These are phyloP conservation scores for Neotoma lepida DNA, from an alignment of 2,113 vertebrate species.

Conservation along the genomic window DNA sequence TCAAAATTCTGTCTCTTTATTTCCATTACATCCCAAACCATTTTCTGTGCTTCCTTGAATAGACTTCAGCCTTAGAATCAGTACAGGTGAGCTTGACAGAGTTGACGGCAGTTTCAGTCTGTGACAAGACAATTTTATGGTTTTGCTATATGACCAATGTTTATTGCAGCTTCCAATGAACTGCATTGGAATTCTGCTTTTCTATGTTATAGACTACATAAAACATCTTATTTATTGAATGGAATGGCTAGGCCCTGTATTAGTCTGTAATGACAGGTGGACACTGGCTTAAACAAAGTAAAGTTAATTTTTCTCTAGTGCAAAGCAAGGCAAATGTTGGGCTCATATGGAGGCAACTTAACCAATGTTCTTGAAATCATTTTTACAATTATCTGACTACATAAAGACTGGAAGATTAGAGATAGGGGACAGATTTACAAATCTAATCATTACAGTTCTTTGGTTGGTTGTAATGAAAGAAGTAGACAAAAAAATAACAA, in stretches of 20 bases:
- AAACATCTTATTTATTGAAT: background rate
- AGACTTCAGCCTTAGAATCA: background rate
- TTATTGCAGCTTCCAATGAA: background rate
- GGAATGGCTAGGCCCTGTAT: background rate
- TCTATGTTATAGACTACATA: background rate
- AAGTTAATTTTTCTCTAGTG: background rate
- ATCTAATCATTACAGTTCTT: background rate
- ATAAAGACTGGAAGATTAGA: background rate
- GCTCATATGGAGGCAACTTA: background rate
- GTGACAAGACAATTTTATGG: background rate
- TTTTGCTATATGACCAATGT: slow-evolving; percentile 33
- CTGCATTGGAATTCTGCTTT: background rate
- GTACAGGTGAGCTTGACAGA: background rate
- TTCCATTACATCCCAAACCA: background rate
- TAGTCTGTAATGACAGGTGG: background rate
- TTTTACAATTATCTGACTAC: background rate
- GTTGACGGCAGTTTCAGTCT: background rate
- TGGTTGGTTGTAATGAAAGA: background rate
- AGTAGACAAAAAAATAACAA: background rate
- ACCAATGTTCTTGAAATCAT: background rate
- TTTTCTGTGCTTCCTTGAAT: background rate
- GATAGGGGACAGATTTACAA: background rate
- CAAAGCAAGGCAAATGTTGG: slow-evolving; percentile 4
- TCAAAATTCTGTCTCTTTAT: background rate
- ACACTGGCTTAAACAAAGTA: background rate